Conservation (phyloP, 2,797 vertebrate species). For the Anableps anableps region DNA sequence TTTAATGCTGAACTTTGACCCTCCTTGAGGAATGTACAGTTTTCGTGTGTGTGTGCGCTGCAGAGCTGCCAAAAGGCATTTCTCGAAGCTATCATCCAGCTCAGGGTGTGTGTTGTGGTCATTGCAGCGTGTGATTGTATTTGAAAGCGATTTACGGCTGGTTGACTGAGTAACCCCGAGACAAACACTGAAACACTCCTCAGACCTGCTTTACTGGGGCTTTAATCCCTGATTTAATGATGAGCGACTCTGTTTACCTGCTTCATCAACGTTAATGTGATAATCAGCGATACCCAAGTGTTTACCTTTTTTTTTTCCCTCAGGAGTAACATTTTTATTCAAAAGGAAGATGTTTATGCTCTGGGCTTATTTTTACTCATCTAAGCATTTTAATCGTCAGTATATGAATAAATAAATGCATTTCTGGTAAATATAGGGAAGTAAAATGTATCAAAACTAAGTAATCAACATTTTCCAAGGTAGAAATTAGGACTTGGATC, state of each 20-base stretch:
- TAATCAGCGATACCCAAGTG: not conserved
- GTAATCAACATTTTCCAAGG: not conserved
- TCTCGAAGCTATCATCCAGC: conserved; percentile 29
- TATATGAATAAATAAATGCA: not conserved
- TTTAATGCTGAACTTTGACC: conserved; percentile 10
- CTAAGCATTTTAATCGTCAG: not conserved
- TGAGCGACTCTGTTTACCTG: not conserved
- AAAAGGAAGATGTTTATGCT: not conserved
- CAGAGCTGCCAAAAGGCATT: conserved; percentile 51
- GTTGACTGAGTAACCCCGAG: conserved; percentile 40
- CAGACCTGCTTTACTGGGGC: conserved; percentile 7
- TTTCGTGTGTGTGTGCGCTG: not conserved
- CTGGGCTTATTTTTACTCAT: not conserved
- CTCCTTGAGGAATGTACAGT: not conserved
- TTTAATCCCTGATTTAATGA: conserved; percentile 3
- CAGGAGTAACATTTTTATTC: not conserved
- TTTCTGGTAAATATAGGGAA: not conserved
- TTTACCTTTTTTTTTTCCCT: not conserved
- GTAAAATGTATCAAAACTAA: not conserved
- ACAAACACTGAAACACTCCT: conserved; percentile 5
- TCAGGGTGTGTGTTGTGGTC: conserved; percentile 28
- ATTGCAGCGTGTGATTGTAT: conserved; percentile 63
- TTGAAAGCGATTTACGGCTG: conserved; percentile 55
- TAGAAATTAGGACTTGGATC: not conserved
- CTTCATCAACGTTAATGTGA: not conserved